phyloP scores from a whole-genome alignment of 1,140 invertebrate genomes.

The Latrodectus geometricus region DNA sequence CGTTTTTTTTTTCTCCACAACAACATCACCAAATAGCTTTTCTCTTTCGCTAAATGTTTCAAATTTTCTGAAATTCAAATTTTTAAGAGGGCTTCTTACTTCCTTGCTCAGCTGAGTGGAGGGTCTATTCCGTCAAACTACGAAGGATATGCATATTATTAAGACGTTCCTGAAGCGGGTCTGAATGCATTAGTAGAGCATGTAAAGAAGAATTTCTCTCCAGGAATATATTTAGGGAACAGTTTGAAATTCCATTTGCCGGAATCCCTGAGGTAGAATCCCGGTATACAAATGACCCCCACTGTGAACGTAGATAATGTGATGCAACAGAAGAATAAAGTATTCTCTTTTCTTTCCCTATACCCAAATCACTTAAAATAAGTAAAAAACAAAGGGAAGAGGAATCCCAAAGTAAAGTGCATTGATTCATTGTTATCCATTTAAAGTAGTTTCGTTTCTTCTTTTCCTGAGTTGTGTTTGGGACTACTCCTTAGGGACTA shows the following conservation, averaged over 20 bases:
- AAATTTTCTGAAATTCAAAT: conserved; percentile 45
- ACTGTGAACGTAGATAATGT: conserved; percentile 45
- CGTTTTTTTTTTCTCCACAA: neutral
- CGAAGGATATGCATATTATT: conserved; percentile 47
- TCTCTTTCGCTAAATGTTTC: conserved; percentile 40
- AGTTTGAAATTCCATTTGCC: conserved; percentile 58
- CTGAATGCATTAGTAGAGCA: conserved; percentile 48
- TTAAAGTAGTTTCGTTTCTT: conserved; percentile 35
- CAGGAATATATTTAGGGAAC: conserved; percentile 51
- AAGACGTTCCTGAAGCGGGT: conserved; percentile 39
- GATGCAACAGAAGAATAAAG: conserved; percentile 44
- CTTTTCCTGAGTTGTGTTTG: conserved; percentile 24
- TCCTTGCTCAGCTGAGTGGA: neutral
- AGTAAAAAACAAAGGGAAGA: conserved; percentile 31
- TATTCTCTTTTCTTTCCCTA: conserved; percentile 38
- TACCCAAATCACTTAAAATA: conserved; percentile 55
- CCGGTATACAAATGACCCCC: conserved; percentile 56
- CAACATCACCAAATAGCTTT: conserved; percentile 22
- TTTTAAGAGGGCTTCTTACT: conserved; percentile 28
- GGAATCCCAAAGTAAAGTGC: conserved; percentile 3
- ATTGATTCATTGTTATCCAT: conserved; percentile 60
- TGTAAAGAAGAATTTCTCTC: conserved; percentile 25
- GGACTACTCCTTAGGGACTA: conserved; percentile 44
- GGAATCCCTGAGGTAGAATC: conserved; percentile 31
- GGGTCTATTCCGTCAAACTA: neutral